Base-by-base conservation (phyloP, 2,113 vertebrate species). In the Zosterops borbonicus region DNA sequence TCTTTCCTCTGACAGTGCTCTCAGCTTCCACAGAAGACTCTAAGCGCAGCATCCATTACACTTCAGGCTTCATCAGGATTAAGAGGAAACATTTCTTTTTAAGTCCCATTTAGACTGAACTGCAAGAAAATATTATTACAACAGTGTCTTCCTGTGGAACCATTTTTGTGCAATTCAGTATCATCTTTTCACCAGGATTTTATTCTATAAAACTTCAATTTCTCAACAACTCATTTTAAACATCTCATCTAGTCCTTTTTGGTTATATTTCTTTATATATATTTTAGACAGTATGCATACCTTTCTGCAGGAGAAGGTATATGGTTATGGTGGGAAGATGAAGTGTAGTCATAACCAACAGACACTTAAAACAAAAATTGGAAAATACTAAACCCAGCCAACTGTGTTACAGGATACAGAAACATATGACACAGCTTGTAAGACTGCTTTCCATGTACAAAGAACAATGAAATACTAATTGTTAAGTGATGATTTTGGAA, bases 81-180 rank as follows among this genome's bases (percentile, higher is more conserved):
- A 95, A 84, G 83, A 91, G n/a, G 74, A 94, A 44, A 87, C 55
- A 86, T 89, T 87, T 83, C 21, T 69, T 94, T 93, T 82, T 64
- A 92, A 92, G 77, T 87, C 81, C 41, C 65, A 74, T 94, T 84
- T 89, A 95, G 74, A 53, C 31, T 84, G 60, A 92, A 82, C 77
- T 91, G 89, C 73, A 92, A 95, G 77, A 92, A 95, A 94, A 94
- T 84, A 52, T 75, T 94, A 68, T 87, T 94, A 87, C 42, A 93
- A 93, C 22, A 79, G 33, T 37, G 50, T 60, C 47, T 92, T 91
- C 77, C 81, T 33, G 9, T 87, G 65, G 44, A 91, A 92, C 13
- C 28, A 39, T 37, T 90, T 93, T 35, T 67, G 47, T 70, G 59
- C 39, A 94, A 83, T 63, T 70, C 0, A 0, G 33, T 76, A 50